Conservation (phyloP, 2,888 invertebrate genomes). For the Poecilus cupreus region DNA sequence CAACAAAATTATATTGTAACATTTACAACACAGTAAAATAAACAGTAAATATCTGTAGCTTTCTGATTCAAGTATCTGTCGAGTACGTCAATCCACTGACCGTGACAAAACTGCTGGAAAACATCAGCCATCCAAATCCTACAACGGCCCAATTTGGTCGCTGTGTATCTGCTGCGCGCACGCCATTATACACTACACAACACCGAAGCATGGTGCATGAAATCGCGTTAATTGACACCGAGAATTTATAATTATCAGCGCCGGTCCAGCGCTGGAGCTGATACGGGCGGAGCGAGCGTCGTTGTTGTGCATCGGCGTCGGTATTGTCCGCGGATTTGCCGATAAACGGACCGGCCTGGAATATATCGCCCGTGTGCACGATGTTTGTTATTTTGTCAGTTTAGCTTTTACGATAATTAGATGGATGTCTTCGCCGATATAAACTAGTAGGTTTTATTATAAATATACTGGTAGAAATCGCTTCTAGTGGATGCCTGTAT, state of each 20-base stretch:
- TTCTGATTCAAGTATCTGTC: too few relatives aligned
- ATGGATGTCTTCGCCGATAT: too few relatives aligned
- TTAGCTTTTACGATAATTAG: too few relatives aligned
- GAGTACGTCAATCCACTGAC: too few relatives aligned
- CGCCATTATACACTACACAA: not conserved
- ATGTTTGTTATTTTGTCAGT: too few relatives aligned
- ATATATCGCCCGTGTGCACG: conserved; percentile 18
- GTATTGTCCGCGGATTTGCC: not conserved
- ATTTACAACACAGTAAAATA: too few relatives aligned
- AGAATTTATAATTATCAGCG: conserved; percentile 51
- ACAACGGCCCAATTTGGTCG: not conserved
- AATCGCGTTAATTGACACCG: conserved; percentile 48
- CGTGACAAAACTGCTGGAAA: too few relatives aligned
- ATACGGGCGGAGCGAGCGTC: not conserved
- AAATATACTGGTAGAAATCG: too few relatives aligned
- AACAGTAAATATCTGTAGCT: too few relatives aligned
- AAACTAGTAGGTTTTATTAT: too few relatives aligned
- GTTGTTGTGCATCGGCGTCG: not conserved
- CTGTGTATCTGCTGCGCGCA: not conserved
- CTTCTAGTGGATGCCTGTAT: too few relatives aligned
- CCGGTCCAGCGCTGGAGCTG: not conserved
- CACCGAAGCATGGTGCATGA: conserved; percentile 32
- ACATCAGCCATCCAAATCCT: not conserved
- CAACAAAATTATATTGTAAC: too few relatives aligned
- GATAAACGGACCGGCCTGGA: conserved; percentile 1